Evolutionary conservation across 2,888 invertebrate genomes (phyloP).

Genomic region (Andricus curvator): DNA sequence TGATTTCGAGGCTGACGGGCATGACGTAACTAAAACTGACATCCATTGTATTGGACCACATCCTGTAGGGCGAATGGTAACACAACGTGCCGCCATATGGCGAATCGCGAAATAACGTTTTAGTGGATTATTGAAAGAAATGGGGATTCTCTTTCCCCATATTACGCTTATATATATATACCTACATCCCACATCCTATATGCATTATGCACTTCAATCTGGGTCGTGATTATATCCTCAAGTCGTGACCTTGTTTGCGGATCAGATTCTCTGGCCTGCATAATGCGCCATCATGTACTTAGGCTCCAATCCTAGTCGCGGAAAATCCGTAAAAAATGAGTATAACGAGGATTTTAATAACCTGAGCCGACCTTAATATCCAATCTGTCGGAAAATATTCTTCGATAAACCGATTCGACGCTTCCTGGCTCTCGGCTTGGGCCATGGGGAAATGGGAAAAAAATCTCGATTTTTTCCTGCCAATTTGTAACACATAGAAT

Average conservation of each 20-base stretch:
- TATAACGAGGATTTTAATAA: constrained; percentile 38
- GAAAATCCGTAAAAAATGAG: constrained; percentile 25
- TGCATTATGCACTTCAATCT: neutral
- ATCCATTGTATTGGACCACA: constrained; percentile 68
- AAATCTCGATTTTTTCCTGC: neutral
- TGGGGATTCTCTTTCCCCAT: constrained; percentile 20
- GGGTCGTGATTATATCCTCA: constrained; percentile 30
- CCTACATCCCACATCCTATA: neutral
- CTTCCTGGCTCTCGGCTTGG: neutral
- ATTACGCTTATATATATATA: neutral
- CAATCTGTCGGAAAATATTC: constrained; percentile 38
- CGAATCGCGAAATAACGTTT: constrained; percentile 53
- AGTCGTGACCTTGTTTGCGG: constrained; percentile 43
- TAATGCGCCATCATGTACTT: constrained; percentile 26
- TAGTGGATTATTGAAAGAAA: constrained; percentile 63
- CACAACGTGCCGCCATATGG: constrained; percentile 55
- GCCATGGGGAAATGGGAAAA: neutral
- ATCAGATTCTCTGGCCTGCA: constrained; percentile 45
- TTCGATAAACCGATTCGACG: constrained; percentile 33
- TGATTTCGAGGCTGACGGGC: constrained; percentile 69
- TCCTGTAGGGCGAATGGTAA: constrained; percentile 45
- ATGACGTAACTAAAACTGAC: constrained; percentile 74
- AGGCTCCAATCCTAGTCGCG: constrained; percentile 9
- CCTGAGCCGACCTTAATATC: constrained; percentile 32
- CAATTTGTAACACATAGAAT: neutral